phyloP scores from a whole-genome alignment of 2,888 invertebrate genomes.

The Drosophila tripunctata region DNA sequence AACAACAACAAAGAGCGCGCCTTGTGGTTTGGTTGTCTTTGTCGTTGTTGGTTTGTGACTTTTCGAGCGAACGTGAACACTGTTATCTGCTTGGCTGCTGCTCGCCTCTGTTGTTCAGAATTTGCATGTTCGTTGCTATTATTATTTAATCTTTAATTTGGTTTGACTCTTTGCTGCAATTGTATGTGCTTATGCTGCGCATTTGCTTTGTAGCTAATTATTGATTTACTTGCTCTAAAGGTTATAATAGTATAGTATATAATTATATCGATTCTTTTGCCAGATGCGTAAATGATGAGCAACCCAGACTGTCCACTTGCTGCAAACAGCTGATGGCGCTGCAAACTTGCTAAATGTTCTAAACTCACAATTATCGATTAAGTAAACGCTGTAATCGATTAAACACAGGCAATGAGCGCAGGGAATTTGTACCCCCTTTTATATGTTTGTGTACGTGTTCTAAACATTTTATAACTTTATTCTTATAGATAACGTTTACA shows the following conservation, averaged over 20 bases:
- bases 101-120: slow-evolving; percentile 38
- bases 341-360: slow-evolving; percentile 39
- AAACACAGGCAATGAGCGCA: not conserved
- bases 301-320: slow-evolving; percentile 40
- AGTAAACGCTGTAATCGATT: slow-evolving; percentile 10
- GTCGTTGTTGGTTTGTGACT: slow-evolving; percentile 39
- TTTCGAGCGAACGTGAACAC: slow-evolving; percentile 50
- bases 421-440: too few species aligned
- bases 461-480: slow-evolving; percentile 31
- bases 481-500: slow-evolving; percentile 27
- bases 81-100: slow-evolving; percentile 62
- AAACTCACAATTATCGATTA: slow-evolving; percentile 29
- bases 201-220: slow-evolving; percentile 46
- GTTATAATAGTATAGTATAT: slow-evolving; percentile 26
- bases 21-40: slow-evolving; percentile 29
- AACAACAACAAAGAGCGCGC: slow-evolving; percentile 57
- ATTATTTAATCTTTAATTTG: slow-evolving; percentile 43
- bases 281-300: slow-evolving; percentile 55
- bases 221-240: slow-evolving; percentile 54
- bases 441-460: not conserved
- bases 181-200: slow-evolving; percentile 21
- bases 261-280: slow-evolving; percentile 40
- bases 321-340: slow-evolving; percentile 41
- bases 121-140: slow-evolving; percentile 65
- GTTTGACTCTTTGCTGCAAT: slow-evolving; percentile 23